Conservation (phyloP, 2,113 vertebrate species). For the Pyxicephalus adspersus region DNA sequence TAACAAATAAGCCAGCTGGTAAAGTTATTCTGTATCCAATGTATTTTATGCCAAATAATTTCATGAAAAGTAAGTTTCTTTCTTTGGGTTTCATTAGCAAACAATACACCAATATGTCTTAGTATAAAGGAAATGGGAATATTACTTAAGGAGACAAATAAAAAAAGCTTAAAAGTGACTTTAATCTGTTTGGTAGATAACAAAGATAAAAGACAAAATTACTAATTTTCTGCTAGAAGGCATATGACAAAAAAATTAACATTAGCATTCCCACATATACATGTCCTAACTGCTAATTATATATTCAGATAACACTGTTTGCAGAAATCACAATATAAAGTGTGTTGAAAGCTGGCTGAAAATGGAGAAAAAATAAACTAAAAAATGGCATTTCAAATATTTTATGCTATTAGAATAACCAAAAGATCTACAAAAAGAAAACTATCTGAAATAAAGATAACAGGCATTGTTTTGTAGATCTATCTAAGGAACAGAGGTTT, state of each 20-base stretch:
- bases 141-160: not conserved
- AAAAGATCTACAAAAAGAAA: no score
- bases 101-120: not conserved
- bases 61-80: not conserved
- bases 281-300: not conserved
- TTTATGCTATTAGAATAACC: no score
- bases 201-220: not conserved
- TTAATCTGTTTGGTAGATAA: conserved; percentile 20
- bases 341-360: no score
- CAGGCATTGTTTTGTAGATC: no score
- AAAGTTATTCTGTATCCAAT: not conserved
- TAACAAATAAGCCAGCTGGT: no score
- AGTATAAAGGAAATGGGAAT: not conserved
- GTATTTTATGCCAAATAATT: not conserved
- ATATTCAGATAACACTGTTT: not conserved
- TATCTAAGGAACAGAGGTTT: no score
- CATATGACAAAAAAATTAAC: not conserved
- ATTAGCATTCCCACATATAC: not conserved
- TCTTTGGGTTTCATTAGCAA: not conserved
- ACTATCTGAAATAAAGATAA: no score
- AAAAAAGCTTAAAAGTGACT: conserved; percentile 13
- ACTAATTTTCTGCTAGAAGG: not conserved
- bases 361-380: no score
- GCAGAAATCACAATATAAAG: no score
- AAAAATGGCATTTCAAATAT: no score